Conservation (phyloP, 1,140 invertebrate species). For the Dreissena polymorpha region DNA sequence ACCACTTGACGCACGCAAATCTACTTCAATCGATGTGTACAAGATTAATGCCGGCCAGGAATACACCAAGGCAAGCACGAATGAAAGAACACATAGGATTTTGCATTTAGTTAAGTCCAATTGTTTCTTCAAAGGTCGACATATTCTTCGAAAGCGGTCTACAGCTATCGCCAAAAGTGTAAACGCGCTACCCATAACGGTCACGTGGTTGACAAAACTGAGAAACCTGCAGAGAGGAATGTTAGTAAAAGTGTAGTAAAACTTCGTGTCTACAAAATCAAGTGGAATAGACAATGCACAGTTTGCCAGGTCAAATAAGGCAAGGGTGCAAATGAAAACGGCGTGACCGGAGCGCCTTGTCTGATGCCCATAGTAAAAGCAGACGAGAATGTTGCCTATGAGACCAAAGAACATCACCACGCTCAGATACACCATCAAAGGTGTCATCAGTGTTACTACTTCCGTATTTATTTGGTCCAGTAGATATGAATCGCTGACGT, state of each 20-base stretch:
- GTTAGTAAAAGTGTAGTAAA: conserved; percentile 56
- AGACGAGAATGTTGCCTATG: conserved; percentile 54
- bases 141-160: conserved; percentile 65
- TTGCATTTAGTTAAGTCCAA: conserved; percentile 25
- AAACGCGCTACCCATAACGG: conserved; percentile 54
- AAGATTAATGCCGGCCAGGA: conserved; percentile 42
- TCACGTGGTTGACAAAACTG: conserved; percentile 57
- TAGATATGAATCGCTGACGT: conserved; percentile 3
- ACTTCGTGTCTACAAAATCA: conserved; percentile 62
- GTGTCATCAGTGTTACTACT: conserved; percentile 38
- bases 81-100: conserved; percentile 19
- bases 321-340: conserved; percentile 63
- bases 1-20: conserved; percentile 7
- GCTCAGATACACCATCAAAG: conserved; percentile 54
- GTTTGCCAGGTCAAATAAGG: conserved; percentile 61
- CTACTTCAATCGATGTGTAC: conserved; percentile 13
- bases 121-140: conserved; percentile 57
- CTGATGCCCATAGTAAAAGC: conserved; percentile 55
- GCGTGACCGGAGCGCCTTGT: conserved; percentile 39
- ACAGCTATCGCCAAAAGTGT: conserved; percentile 59
- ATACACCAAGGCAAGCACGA: not conserved
- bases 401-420: conserved; percentile 55
- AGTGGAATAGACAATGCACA: conserved; percentile 62
- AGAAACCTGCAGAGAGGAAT: conserved; percentile 54
- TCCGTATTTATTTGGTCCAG: conserved; percentile 46